Percentiles rank a stretch among this genome's conserved stretches.
phyloP scores from a whole-genome alignment of 2,113 vertebrate species.

The Malurus melanocephalus region DNA sequence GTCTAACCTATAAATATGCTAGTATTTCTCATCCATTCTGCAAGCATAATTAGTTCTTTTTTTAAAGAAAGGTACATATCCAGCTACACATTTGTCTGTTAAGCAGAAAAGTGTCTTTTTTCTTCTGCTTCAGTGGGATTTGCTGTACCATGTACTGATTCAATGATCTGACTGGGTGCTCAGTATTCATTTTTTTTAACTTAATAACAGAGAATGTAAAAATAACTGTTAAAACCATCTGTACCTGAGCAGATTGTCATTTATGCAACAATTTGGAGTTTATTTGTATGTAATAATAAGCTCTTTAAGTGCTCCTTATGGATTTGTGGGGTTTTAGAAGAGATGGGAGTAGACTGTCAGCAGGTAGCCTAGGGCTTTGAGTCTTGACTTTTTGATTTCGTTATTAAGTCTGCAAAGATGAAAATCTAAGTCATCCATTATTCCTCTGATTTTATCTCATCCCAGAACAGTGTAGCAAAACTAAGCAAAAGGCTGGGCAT shows the following conservation, averaged over 20 bases:
- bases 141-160: constrained; percentile 20
- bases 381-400: neutral
- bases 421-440: neutral
- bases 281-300: constrained; percentile 8
- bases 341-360: neutral
- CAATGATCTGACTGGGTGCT: constrained; percentile 18
- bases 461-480: neutral
- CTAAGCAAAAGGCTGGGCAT: neutral
- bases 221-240: constrained; percentile 46
- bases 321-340: neutral
- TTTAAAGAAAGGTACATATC: neutral
- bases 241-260: constrained; percentile 54
- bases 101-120: neutral
- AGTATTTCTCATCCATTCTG: neutral
- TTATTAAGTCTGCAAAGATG: neutral
- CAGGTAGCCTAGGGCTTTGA: neutral
- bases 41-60: neutral
- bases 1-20: neutral
- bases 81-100: neutral
- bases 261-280: constrained; percentile 28
- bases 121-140: neutral
- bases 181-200: neutral
- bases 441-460: neutral
- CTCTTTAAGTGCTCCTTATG: neutral
- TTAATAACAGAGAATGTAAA: constrained; percentile 20